Conservation (phyloP, 2,797 vertebrate genomes). For the Mormyrops boulengeri region DNA sequence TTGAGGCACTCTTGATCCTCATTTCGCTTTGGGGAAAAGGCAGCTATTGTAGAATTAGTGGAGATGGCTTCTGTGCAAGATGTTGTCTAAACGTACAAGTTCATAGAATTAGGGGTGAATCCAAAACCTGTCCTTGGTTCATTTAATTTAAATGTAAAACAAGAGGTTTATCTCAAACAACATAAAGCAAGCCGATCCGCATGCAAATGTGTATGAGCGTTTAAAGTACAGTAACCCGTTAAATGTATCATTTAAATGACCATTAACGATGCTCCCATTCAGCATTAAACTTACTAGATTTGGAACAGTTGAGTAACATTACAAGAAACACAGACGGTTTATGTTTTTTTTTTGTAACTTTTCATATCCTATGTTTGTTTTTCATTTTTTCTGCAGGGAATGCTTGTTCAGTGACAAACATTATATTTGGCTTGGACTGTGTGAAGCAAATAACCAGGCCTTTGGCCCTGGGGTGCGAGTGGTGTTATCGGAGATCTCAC, state of each 20-base stretch:
- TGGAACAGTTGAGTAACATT: background rate
- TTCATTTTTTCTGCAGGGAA: background rate
- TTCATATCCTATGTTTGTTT: background rate
- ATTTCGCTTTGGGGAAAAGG: background rate
- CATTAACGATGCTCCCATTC: background rate
- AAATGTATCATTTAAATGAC: background rate
- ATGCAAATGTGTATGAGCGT: background rate
- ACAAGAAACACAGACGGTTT: background rate
- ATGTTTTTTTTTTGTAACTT: background rate
- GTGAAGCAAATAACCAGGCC: background rate
- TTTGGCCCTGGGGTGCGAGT: background rate
- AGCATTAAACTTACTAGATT: background rate
- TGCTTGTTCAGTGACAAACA: background rate
- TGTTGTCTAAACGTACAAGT: constrained; percentile 5
- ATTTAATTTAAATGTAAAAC: constrained; percentile 7
- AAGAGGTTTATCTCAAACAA: background rate
- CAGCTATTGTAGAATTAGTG: constrained; percentile 5
- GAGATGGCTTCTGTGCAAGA: background rate
- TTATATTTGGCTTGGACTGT: background rate
- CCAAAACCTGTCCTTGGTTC: background rate
- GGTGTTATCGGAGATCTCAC: background rate
- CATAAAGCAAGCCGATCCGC: background rate
- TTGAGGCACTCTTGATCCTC: background rate
- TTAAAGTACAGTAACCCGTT: background rate
- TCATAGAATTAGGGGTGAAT: background rate